Evolutionary conservation across 2,888 invertebrate species (phyloP).

Genomic region (Stenolophus ochropezus): DNA sequence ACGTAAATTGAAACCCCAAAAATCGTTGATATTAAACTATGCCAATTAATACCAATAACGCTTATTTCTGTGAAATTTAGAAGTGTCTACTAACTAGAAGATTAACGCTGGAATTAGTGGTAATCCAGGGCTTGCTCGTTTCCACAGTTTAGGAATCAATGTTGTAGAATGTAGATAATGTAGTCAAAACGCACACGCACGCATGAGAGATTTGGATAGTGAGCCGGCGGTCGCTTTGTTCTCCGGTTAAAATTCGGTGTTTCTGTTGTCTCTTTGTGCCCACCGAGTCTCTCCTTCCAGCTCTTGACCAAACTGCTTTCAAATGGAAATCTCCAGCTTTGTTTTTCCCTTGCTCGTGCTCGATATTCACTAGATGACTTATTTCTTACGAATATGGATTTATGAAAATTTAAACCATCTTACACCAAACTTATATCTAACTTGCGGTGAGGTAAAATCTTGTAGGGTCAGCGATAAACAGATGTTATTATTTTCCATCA

Average conservation of each 20-base stretch:
- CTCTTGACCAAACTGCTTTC: constrained; percentile 50
- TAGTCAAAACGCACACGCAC: constrained; percentile 12
- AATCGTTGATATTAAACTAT: too few species aligned
- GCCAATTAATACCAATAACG: too few species aligned
- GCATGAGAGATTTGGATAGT: constrained; percentile 15
- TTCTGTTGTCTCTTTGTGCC: constrained; percentile 20
- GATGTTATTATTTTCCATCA: too few species aligned
- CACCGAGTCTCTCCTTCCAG: background rate
- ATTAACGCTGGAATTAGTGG: background rate
- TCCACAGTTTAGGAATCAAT: background rate
- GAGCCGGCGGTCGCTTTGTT: constrained; percentile 13
- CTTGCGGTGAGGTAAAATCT: background rate
- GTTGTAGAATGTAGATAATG: constrained; percentile 11
- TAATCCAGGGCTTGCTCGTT: background rate
- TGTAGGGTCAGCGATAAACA: background rate
- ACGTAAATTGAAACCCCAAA: too few species aligned
- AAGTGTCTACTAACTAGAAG: too few species aligned
- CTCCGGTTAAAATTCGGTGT: constrained; percentile 13
- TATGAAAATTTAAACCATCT: constrained; percentile 7
- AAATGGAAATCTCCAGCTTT: constrained; percentile 45
- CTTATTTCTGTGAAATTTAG: too few species aligned
- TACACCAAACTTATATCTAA: background rate
- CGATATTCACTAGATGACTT: constrained; percentile 21
- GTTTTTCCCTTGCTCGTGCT: constrained; percentile 8
- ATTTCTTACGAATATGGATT: constrained; percentile 12